Evolutionary conservation across 2,888 invertebrate genomes (phyloP), one percentile per base, ranked within the genome.

Genomic region (Tenthredo distinguenda): DNA sequence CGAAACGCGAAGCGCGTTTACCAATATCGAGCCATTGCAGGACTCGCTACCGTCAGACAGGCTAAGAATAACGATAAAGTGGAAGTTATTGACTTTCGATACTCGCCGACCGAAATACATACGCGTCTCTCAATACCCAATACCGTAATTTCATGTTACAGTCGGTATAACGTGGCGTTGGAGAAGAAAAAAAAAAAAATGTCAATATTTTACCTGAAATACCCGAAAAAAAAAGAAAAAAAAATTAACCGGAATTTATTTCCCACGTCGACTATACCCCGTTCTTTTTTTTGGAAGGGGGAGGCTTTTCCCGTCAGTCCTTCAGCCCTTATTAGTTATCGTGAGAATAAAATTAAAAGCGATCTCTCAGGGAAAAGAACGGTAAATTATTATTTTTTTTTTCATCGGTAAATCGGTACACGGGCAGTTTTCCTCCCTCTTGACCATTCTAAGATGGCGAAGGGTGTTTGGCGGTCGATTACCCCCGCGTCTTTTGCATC

Each of bases 71-170:
- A 81, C 77, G 81, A 62, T 62, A 81, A 81, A 62, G 81, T 81
- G 62, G 81, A 81, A 81, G n/a, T 81, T 81, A 81, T 81, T 58
- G 81, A 81, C 81, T 81, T 81, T 62, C 81, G 81, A 81, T 81
- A 81, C 58, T 21, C 40, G 18, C n/a, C 58, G 62, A 81, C 81
- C 15, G 62, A 62, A 81, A 81, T 81, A 81, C 62, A 26, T 26
- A 81, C 68, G 68, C 34, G 31, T 34, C 34, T 34, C 31, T 34
- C 68, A 26, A 68, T 68, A 68, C 68, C 68, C 31, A 26, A 68
- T 68, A 34, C 31, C 68, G 34, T 68, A 34, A 68, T 34, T 68
- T 18, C 7, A 31, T 68, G 34, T 68, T 68, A 68, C 68, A 34
- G 68, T 68, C 18, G 68, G 68, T 68, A 68, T 34, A 34, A 31